Evolutionary conservation across 2,113 vertebrate genomes (phyloP), one percentile per base, ranked within the genome.

Genomic region (Hydrolagus affinis): DNA sequence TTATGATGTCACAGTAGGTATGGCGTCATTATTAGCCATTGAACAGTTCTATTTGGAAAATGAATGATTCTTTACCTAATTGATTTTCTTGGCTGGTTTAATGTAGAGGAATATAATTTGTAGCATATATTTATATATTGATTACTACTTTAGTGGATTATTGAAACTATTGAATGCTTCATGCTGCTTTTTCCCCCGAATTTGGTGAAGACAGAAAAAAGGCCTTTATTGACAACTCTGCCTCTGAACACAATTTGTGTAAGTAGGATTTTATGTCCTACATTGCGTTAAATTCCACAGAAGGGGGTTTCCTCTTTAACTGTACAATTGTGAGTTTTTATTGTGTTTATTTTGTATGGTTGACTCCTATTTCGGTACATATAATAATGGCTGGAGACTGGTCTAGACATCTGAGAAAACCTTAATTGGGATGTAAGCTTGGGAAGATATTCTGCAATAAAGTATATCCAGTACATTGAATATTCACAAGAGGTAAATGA

Each of bases 21-120:
- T 89, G 85, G 78, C 89, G 89, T 92, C 88, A 90, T 91, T 92
- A 88, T 91, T 89, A 87, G 87, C 89, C 90, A 88, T 92, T 88
- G 71, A 91, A 92, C 90, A 88, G 89, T 93, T 89, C 94, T 92
- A 90, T 89, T 89, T 88, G 87, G 88, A 90, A 92, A 91, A 89
- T 87, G 86, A 89, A 89, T 89, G 87, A 87, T 90, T 92, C 83
- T 90, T 91, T 90, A 66, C 64, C 77, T 15, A 62, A 8, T 25
- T 76, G 60, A 76, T 86, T 83, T 86, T 72, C 21, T 93, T 89
- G 88, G 90, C 90, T 90, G 92, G 89, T 86, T 80, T 72, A 86
- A 74, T 86, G 86, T 94, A 93, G 91, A 92, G 91, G 91, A 92
- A 91, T 92, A 92, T 90, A 92, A 89, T 92, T 91, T 89, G 90